phyloP scores from a whole-genome alignment of 2,113 vertebrate species.

The Probosciger aterrimus region DNA sequence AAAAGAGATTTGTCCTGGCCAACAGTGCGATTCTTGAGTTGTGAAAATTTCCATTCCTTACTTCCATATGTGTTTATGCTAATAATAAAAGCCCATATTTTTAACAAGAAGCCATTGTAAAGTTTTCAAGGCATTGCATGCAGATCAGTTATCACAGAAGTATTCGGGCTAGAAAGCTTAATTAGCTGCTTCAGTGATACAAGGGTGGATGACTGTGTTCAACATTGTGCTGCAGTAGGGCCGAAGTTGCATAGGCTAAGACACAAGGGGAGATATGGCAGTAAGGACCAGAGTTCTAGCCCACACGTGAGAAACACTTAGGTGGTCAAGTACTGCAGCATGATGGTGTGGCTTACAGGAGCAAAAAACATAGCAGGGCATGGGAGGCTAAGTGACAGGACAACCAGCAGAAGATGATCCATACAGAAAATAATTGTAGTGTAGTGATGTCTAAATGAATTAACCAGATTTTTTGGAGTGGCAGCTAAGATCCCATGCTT shows the following conservation, averaged over 20 bases:
- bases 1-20: not conserved
- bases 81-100: not conserved
- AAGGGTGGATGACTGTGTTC: not conserved
- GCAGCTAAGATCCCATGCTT: not conserved
- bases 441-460: not conserved
- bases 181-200: not conserved
- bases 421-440: not conserved
- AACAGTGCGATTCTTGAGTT: not conserved
- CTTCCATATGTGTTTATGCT: slow-evolving; percentile 24
- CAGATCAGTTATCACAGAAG: not conserved
- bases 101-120: not conserved
- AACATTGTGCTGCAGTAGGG: rapidly evolving
- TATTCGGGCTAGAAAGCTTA: not conserved
- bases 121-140: not conserved
- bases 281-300: not conserved
- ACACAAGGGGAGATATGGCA: not conserved
- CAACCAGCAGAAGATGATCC: not conserved
- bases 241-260: not conserved
- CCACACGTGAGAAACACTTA: not conserved
- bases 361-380: not conserved
- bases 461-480: not conserved
- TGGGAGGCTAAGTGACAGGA: not conserved
- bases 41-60: not conserved
- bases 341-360: not conserved
- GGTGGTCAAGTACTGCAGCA: not conserved